Percentiles rank a stretch among this genome's conserved stretches.
phyloP scores from a whole-genome alignment of 2,797 vertebrate species.

The Enteromius radiatus region DNA sequence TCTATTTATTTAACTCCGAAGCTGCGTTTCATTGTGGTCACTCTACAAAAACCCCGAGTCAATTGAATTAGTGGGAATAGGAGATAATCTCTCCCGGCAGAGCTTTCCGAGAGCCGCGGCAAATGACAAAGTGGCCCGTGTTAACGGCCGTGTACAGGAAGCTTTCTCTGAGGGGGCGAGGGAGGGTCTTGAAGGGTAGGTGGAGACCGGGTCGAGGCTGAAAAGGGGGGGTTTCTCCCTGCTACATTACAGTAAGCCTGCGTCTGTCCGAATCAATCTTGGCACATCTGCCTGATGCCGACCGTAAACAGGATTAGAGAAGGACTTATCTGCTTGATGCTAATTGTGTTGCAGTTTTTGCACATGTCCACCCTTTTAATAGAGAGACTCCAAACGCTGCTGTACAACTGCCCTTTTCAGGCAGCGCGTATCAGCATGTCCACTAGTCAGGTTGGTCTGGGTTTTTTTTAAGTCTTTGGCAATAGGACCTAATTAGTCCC shows the following conservation, averaged over 20 bases:
- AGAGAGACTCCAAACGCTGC: conserved; percentile 66
- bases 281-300: conserved; percentile 88
- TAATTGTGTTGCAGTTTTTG: conserved; percentile 89
- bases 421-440: conserved; percentile 57
- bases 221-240: conserved; percentile 57
- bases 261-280: conserved; percentile 87
- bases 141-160: conserved; percentile 66
- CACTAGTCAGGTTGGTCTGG: conserved; percentile 63
- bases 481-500: conserved; percentile 69
- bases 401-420: conserved; percentile 66
- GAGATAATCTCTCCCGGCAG: conserved; percentile 81
- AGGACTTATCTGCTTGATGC: conserved; percentile 89
- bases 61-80: conserved; percentile 86
- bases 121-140: conserved; percentile 64
- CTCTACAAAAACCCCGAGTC: conserved; percentile 68
- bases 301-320: conserved; percentile 91
- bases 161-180: conserved; percentile 67
- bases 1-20: conserved; percentile 86
- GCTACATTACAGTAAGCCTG: conserved; percentile 83
- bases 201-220: conserved; percentile 66
- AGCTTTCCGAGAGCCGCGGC: conserved; percentile 70
- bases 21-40: conserved; percentile 79
- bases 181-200: conserved; percentile 69
- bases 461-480: conserved; percentile 61
- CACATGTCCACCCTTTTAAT: conserved; percentile 82